Percentiles rank a stretch among this genome's conserved stretches.
These are phyloP conservation scores for Papilio glaucus DNA, from an alignment of 1,140 invertebrate species.

Conservation along the genomic window DNA sequence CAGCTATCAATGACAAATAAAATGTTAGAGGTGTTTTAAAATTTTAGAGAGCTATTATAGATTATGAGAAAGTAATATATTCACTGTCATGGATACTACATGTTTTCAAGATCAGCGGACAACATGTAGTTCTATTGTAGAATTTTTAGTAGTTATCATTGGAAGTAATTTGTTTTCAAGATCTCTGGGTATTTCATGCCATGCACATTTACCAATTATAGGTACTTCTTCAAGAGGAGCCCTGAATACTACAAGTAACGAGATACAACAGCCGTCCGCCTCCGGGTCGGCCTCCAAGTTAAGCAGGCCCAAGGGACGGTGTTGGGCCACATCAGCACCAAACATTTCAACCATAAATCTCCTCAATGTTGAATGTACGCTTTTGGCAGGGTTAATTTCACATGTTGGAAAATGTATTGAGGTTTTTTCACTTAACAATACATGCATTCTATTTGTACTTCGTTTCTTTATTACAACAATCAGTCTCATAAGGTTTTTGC, in stretches of 20 bases:
- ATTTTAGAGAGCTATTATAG: slow-evolving; percentile 11
- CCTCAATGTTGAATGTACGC: slow-evolving; percentile 93
- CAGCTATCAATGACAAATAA: too few relatives aligned
- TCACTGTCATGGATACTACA: neutral
- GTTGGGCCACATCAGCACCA: slow-evolving; percentile 92
- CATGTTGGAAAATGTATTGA: slow-evolving; percentile 92
- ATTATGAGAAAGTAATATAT: neutral
- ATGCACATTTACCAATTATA: slow-evolving; percentile 93
- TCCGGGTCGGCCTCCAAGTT: slow-evolving; percentile 85
- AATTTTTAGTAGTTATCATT: slow-evolving; percentile 88
- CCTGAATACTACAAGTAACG: slow-evolving; percentile 93
- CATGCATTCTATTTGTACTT: slow-evolving; percentile 92
- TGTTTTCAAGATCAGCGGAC: slow-evolving; percentile 84
- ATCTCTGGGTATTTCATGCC: slow-evolving; percentile 90
- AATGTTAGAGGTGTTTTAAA: neutral
- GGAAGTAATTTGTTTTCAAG: slow-evolving; percentile 88
- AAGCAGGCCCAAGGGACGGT: slow-evolving; percentile 92
- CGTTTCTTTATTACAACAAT: slow-evolving; percentile 92
- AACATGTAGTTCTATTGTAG: slow-evolving; percentile 91
- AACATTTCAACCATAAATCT: slow-evolving; percentile 97
- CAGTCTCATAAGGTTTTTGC: slow-evolving; percentile 90
- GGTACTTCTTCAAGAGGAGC: slow-evolving; percentile 93
- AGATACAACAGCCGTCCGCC: slow-evolving; percentile 92
- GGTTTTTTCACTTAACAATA: slow-evolving; percentile 93
- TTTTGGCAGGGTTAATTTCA: slow-evolving; percentile 94